A percentile compares a stretch with the other conserved stretches of the same genome.
Evolutionary conservation across 2,113 vertebrate genomes (phyloP).

Genomic region (Prionailurus viverrinus): DNA sequence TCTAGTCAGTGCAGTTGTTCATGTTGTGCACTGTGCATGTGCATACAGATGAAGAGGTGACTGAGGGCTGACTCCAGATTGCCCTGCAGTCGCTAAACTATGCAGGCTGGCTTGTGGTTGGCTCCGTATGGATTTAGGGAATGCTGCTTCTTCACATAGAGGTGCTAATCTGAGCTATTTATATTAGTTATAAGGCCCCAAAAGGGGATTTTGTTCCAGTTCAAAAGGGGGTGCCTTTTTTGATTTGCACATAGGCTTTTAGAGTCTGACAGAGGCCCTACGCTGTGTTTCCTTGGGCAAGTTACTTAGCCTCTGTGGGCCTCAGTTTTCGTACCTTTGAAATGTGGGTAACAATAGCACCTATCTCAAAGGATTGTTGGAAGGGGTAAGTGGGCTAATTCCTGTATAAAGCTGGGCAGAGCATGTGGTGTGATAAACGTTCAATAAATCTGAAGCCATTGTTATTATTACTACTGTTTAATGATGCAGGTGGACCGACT

Average conservation of each 20-base stretch:
- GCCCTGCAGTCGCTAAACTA: background rate
- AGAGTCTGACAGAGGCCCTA: background rate
- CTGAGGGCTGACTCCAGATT: background rate
- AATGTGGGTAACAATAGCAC: background rate
- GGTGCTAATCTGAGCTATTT: background rate
- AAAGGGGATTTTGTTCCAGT: background rate
- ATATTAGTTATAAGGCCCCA: no score
- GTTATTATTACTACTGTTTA: background rate
- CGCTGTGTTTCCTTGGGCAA: background rate
- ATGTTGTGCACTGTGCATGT: background rate
- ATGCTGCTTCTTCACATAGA: background rate
- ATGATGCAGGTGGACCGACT: background rate
- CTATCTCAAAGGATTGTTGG: background rate
- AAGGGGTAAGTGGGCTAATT: background rate
- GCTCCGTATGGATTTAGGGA: background rate
- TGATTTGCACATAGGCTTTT: background rate
- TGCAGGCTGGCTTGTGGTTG: background rate
- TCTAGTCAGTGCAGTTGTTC: fast-evolving
- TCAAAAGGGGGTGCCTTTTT: background rate
- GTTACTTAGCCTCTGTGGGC: background rate
- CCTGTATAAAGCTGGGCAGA: background rate
- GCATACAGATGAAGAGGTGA: no score
- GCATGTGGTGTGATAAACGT: background rate
- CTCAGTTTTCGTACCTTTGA: background rate
- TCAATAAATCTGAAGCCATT: background rate